A percentile compares a stretch with the other conserved stretches of the same genome.
These are phyloP conservation scores for Eulemur macaco DNA, from an alignment of 2,113 vertebrate genomes.

Conservation along the genomic window DNA sequence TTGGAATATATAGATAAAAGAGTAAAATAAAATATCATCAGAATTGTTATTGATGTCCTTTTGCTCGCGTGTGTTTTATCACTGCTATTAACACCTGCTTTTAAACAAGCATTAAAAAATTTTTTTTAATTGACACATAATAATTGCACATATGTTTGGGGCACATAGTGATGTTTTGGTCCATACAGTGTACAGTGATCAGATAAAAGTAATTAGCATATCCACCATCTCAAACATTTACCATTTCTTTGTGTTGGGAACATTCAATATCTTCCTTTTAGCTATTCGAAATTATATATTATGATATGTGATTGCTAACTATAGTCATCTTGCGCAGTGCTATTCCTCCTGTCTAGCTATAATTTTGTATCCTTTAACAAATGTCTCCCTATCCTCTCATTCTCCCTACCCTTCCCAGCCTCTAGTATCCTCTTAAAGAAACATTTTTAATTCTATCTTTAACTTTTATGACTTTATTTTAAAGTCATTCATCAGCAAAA, in stretches of 20 bases:
- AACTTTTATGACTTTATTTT: neutral
- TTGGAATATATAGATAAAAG: neutral
- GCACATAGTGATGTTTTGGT: neutral
- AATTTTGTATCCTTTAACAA: neutral
- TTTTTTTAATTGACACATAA: neutral
- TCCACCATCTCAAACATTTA: neutral
- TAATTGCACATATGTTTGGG: neutral
- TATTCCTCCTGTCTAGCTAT: neutral
- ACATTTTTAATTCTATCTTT: neutral
- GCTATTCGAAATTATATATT: neutral
- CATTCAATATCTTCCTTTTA: neutral
- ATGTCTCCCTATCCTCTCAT: neutral
- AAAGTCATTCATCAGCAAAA: neutral
- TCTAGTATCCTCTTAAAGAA: neutral
- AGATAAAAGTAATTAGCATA: neutral
- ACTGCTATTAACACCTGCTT: neutral
- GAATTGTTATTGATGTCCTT: neutral
- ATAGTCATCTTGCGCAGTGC: neutral
- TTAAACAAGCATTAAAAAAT: neutral
- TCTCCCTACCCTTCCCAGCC: neutral
- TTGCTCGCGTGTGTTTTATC: neutral
- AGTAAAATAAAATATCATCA: neutral
- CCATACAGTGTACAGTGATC: neutral
- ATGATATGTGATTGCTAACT: neutral
- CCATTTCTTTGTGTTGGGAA: neutral